Evolutionary conservation across 2,888 invertebrate genomes (phyloP), one percentile per base, ranked within the genome.

Genomic region (Drosophila ustulata): DNA sequence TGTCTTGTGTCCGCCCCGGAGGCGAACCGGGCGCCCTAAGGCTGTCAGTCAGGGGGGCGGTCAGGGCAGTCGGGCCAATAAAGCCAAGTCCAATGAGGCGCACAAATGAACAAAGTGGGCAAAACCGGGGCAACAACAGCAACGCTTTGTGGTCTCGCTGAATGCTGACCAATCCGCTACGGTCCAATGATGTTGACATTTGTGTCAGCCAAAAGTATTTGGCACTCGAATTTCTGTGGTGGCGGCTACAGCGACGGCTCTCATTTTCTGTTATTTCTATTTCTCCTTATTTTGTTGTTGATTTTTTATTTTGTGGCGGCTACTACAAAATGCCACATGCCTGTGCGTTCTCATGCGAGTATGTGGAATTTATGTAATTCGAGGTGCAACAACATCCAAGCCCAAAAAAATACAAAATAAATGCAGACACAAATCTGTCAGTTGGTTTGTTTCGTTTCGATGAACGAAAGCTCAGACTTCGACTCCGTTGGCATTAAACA

Each of bases 171-270:
- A 75, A 66, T 66, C 59, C 43, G 53, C 59, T 51, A 7, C 47
- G 75, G 53, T 66, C 63, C 57, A 75, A 67, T 65, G 65, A 71
- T 77, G 81, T 80, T 83, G 83, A 88, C 89, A 88, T 88, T 86
- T 88, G 82, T 82, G 88, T 82, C 87, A 83, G 64, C 64, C 66
- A 58, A 80, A 86, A 80, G 72, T 71, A 70, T 82, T 64, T 67
- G 71, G 75, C 84, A 74, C 76, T 85, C 76, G 67, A 76, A 82
- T 82, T 88, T 86, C 87, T 83, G 89, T 66, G 82, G 89, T 66
- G 46, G 55, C 71, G 46, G 46, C 68, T 4, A n/a, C n/a, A 1
- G 4, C 34, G 4, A 1, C 34, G 11, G 34, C 34, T 34, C 34
- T 34, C 34, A 34, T 34, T 34, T 34, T 34, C 11, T 34, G 34